Conservation (phyloP, 1,140 invertebrate species). For the Zaprionus kolodkinae region DNA sequence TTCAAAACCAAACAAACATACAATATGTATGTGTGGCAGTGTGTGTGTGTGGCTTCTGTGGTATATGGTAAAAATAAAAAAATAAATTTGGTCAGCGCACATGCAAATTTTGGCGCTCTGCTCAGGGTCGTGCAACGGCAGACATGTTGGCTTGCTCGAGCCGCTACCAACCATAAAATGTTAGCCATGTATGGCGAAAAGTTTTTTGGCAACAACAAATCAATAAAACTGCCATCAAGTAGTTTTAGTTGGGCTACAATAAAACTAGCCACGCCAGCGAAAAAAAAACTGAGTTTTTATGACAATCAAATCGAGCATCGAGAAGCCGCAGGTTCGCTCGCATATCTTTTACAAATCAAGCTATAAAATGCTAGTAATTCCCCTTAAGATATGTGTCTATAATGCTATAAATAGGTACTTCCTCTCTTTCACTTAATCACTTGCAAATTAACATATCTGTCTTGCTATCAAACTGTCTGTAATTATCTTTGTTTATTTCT, state of each 20-base stretch:
- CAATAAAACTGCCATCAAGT: slow-evolving; percentile 70
- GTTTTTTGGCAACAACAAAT: slow-evolving; percentile 58
- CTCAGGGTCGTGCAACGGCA: slow-evolving; percentile 51
- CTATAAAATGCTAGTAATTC: too few species aligned
- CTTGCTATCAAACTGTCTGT: background rate
- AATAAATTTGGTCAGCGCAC: slow-evolving; percentile 58
- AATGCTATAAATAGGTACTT: background rate
- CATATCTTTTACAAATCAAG: background rate
- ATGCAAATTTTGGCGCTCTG: slow-evolving; percentile 76
- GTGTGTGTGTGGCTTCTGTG: slow-evolving; percentile 1
- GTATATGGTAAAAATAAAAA: slow-evolving; percentile 46
- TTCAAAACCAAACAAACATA: slow-evolving; percentile 27
- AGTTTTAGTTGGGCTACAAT: slow-evolving; percentile 33
- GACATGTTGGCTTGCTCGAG: slow-evolving; percentile 33
- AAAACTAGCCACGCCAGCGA: slow-evolving; percentile 53
- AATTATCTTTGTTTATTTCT: background rate
- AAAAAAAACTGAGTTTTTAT: slow-evolving; percentile 26
- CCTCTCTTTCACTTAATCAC: background rate
- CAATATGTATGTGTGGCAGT: slow-evolving; percentile 15
- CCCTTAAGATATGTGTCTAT: too few species aligned
- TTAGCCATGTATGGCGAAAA: slow-evolving; percentile 49
- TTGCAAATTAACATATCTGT: background rate
- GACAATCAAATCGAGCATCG: slow-evolving; percentile 31
- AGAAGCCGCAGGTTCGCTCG: slow-evolving; percentile 20
- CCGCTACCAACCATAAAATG: slow-evolving; percentile 65